Base-by-base conservation (phyloP, 2,797 vertebrate genomes). In the Pangasius larnaudii region DNA sequence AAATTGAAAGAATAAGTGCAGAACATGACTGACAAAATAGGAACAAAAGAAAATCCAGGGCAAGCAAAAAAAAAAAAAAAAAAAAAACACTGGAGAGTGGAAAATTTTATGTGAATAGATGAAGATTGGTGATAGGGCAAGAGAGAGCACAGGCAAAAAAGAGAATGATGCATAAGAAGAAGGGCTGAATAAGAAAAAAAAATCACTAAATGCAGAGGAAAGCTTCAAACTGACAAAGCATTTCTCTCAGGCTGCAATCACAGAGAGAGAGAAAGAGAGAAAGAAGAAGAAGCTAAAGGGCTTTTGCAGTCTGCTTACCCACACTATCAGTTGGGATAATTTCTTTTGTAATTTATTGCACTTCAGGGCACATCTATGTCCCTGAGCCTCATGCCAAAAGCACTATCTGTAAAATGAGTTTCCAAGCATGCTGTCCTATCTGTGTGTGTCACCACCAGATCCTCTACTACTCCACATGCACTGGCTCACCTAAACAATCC, bases 211-310 rank as follows among this genome's bases (percentile, higher is more conserved):
- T 72, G 63, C 83, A 83, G 85, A 93, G 94, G 92, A 94, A 93
- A 94, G 91, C 93, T 92, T 94, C 90, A 91, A 91, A 90, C 90
- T 94, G 93, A 95, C 94, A 94, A 83, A 91, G 92, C 90, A 92
- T 89, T 93, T 94, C 63, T 36, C 89, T 87, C 90, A 88, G 90
- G 85, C 90, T 46, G 85, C 89, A 93, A 89, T 87, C 78, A 85
- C 78, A 85, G 72, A 74, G 59, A 53, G 88, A 88, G 79, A 78
- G 69, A 84, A n/a, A 69, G 56, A 19, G 59, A 71, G 61, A 85
- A 56, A 46, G 42, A 56, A 56, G n/a, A 24, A 74, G 84, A 59
- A 85, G 3, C 2, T n/a, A 84, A 85, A 63, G 86, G 61, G 87
- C 42, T n/a, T 88, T 90, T 91, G 90, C 90, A 92, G 85, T 91